phyloP scores from a whole-genome alignment of 2,888 invertebrate species.

The Conops quadrifasciatus region DNA sequence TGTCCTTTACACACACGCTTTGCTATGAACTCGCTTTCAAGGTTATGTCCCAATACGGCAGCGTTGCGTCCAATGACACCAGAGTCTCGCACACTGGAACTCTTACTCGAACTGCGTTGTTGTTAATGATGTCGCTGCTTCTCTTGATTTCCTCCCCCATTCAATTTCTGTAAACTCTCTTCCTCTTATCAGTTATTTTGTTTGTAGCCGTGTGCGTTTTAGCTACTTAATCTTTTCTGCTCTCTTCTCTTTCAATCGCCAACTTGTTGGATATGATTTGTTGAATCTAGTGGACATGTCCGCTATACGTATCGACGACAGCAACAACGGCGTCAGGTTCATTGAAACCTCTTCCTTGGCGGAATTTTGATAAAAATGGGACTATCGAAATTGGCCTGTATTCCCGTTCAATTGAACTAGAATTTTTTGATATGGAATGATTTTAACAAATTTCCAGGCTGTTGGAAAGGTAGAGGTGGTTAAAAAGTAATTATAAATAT shows the following conservation, averaged over 20 bases:
- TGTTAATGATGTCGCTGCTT: background rate
- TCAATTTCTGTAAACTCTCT: too few species aligned
- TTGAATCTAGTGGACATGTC: too few species aligned
- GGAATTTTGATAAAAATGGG: too few species aligned
- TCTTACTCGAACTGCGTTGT: background rate
- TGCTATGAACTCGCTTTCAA: slow-evolving; percentile 53
- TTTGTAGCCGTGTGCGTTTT: too few species aligned
- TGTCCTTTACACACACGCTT: slow-evolving; percentile 49
- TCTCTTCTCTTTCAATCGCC: too few species aligned
- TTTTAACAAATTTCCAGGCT: background rate
- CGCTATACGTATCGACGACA: background rate
- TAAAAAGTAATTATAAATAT: too few species aligned
- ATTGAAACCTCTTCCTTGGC: slow-evolving; percentile 1
- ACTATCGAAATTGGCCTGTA: too few species aligned
- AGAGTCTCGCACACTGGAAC: background rate
- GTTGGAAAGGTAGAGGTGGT: background rate
- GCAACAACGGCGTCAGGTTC: background rate
- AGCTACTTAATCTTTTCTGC: too few species aligned
- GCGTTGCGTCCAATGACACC: slow-evolving; percentile 56
- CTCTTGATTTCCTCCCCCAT: background rate
- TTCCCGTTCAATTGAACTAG: too few species aligned
- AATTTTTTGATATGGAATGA: background rate
- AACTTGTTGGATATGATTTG: too few species aligned
- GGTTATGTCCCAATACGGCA: slow-evolving; percentile 54
- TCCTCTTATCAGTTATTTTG: too few species aligned